These are phyloP conservation scores for Luscinia luscinia DNA, from an alignment of 2,797 vertebrate genomes.

Conservation along the genomic window DNA sequence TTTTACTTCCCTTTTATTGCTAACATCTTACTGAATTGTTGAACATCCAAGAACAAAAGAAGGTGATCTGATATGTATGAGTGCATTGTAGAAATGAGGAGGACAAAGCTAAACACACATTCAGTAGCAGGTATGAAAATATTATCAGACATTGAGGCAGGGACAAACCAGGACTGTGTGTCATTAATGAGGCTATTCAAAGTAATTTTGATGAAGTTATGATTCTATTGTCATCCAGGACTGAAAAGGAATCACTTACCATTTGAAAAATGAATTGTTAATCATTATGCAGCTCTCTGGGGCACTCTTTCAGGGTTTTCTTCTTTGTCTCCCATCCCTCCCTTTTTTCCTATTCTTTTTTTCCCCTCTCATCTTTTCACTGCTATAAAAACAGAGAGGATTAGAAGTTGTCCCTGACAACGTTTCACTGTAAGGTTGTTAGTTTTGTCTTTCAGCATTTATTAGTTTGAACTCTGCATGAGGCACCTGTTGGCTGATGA, in stretches of 20 bases:
- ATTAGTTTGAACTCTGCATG: background rate
- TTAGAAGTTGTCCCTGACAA: background rate
- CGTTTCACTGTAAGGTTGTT: background rate
- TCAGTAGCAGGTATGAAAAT: background rate
- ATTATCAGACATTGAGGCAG: background rate
- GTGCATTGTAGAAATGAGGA: background rate
- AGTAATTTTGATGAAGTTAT: slow-evolving; percentile 3
- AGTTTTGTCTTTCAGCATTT: slow-evolving; percentile 21
- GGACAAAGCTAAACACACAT: background rate
- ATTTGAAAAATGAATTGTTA: background rate
- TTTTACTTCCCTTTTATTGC: background rate
- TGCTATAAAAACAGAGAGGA: background rate
- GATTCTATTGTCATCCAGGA: background rate
- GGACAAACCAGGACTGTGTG: background rate
- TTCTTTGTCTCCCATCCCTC: background rate
- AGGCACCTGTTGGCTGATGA: background rate
- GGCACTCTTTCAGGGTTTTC: slow-evolving; percentile 31
- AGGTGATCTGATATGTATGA: background rate
- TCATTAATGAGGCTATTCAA: slow-evolving; percentile 13
- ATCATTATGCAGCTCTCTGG: background rate
- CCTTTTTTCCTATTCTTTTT: background rate
- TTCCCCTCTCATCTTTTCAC: background rate
- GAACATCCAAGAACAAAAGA: background rate
- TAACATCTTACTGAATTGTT: slow-evolving; percentile 13
- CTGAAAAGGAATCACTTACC: background rate